These are phyloP conservation scores for Caenorhabditis sp. DNA, from an alignment of 2,888 invertebrate species.

Conservation along the genomic window DNA sequence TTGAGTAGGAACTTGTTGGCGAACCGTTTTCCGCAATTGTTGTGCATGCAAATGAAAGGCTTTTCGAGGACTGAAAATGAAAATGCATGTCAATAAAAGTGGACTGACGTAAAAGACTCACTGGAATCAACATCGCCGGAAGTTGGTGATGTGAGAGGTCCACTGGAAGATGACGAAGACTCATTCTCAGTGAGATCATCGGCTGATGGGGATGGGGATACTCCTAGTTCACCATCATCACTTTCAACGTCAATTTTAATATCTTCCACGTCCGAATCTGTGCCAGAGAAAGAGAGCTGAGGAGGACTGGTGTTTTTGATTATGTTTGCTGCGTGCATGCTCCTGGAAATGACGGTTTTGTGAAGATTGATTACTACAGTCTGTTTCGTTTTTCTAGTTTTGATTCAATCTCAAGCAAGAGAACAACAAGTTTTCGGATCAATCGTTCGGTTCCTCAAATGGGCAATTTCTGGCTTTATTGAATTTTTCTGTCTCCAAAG, in stretches of 20 bases:
- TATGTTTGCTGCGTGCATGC: conserved; percentile 34
- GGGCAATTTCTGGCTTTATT: too few relatives aligned
- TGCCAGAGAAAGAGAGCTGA: neutral
- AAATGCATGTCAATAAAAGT: neutral
- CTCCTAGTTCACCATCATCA: conserved; percentile 51
- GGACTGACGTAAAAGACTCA: neutral
- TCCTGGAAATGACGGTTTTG: conserved; percentile 30
- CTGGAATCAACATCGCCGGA: conserved; percentile 28
- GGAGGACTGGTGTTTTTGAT: conserved; percentile 6
- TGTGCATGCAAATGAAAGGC: conserved; percentile 79
- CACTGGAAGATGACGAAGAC: conserved; percentile 33
- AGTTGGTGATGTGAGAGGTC: conserved; percentile 19
- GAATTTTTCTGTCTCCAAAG: too few relatives aligned
- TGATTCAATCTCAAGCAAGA: too few relatives aligned
- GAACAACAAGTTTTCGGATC: too few relatives aligned
- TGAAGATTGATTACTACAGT: too few relatives aligned
- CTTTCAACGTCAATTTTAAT: conserved; percentile 54
- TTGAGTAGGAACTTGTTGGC: conserved; percentile 83
- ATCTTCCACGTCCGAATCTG: conserved; percentile 37
- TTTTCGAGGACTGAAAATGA: conserved; percentile 75
- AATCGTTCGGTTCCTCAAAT: too few relatives aligned
- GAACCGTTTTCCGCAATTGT: conserved; percentile 82
- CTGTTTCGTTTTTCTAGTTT: too few relatives aligned
- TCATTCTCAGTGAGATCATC: conserved; percentile 53
- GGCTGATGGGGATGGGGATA: conserved; percentile 51